Evolutionary conservation across 2,113 vertebrate genomes (phyloP).

Genomic region (Bambusicola thoracicus): DNA sequence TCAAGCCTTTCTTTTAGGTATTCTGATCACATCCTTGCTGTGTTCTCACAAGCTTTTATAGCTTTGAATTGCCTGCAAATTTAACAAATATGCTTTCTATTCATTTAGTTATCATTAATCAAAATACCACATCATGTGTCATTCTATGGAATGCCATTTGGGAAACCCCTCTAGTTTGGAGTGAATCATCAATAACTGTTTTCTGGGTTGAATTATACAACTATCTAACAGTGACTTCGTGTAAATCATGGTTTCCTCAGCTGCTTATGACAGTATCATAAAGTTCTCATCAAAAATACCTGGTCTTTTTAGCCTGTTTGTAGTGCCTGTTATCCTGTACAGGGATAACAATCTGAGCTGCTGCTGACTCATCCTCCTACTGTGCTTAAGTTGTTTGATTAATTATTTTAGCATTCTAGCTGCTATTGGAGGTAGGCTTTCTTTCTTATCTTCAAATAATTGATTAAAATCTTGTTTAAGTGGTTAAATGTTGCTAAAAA

Average conservation of each 20-base stretch:
- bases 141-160: neutral
- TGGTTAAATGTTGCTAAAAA: neutral
- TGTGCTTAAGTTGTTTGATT: neutral
- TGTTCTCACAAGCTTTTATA: neutral
- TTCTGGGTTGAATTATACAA: neutral
- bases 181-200: neutral
- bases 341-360: neutral
- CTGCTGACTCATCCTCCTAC: neutral
- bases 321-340: neutral
- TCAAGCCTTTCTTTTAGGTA: neutral
- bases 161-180: neutral
- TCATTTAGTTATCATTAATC: constrained; percentile 25
- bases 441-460: neutral
- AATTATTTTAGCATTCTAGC: neutral
- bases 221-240: neutral
- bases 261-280: neutral
- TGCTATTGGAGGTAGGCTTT: neutral
- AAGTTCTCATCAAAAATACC: neutral
- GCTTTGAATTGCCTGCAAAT: neutral
- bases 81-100: neutral
- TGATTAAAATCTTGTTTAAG: neutral
- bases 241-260: neutral
- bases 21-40: neutral
- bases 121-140: neutral
- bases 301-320: neutral